Base-by-base conservation (phyloP, 2,797 vertebrate genomes). In the Danio kyathit region DNA sequence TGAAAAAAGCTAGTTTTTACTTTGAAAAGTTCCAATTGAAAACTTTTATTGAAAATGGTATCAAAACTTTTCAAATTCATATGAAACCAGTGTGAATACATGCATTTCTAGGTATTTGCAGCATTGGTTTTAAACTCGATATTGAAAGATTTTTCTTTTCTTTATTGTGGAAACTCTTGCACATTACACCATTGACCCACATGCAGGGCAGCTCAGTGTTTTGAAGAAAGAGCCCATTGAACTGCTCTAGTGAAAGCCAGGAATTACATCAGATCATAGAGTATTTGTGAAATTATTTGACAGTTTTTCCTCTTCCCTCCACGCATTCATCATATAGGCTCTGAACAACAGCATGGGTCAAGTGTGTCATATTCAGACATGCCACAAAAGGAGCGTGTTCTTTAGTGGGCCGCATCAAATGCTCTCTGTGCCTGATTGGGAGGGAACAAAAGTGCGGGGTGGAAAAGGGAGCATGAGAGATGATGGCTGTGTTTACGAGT, bases 401-500 rank as follows among this genome's bases (percentile, higher is more conserved):
- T 86, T 64, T 77, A 72, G 76, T 77, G 64, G 41, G 46, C 46
- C 54, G 17, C 29, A 89, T 89, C 74, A 89, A 86, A 88, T 86
- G 61, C 79, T 85, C 84, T 86, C 83, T 60, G 88, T 82, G 86
- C 88, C 88, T 83, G 86, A 54, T 17, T 12, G 79, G 85, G 84
- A 86, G 84, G 77, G 86, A 91, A 90, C 90, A 93, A 89, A 92
- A 86, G 84, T 78, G 14, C 86, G 82, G 67, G 48, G 84, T 85
- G 87, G 82, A 82, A 89, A 87, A 86, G 89, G 44, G 85, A 89
- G 89, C 77, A 79, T 92, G 90, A 91, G 87, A 92, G 91, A 92
- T n/a, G 84, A 90, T 89, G 90, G 87, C 90, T 88, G 84, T 91
- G 91, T 94, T 93, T 93, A 91, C 87, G 90, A 90, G 87, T 82